These are phyloP conservation scores for Pseudococcus jackbeardsleyi DNA, from an alignment of 2,888 invertebrate genomes.

Conservation along the genomic window DNA sequence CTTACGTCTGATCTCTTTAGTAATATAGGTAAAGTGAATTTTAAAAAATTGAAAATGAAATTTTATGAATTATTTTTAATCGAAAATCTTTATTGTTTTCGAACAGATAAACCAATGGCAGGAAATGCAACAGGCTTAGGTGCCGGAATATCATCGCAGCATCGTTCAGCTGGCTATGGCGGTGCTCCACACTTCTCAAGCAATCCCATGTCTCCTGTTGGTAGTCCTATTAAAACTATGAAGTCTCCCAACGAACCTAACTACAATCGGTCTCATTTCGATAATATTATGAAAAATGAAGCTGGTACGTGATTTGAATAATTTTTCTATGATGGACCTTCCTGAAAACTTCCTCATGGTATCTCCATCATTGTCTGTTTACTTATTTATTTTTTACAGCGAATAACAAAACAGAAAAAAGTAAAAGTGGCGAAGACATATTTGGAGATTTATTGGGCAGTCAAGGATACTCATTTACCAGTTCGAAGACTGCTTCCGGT, in stretches of 20 bases:
- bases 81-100: slow-evolving; percentile 68
- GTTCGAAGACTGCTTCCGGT: slow-evolving; percentile 79
- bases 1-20: slow-evolving; percentile 80
- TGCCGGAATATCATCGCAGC: slow-evolving; percentile 69
- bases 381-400: slow-evolving; percentile 35
- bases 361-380: not conserved
- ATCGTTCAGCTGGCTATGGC: slow-evolving; percentile 68
- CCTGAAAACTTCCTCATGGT: not conserved
- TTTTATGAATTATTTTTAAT: slow-evolving; percentile 67
- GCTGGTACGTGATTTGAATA: slow-evolving; percentile 59
- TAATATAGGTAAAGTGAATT: slow-evolving; percentile 74
- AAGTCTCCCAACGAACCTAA: slow-evolving; percentile 72
- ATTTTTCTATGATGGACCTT: not conserved
- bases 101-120: slow-evolving; percentile 31
- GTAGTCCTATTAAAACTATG: slow-evolving; percentile 70
- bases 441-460: slow-evolving; percentile 93
- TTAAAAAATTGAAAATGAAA: not conserved
- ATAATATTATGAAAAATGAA: slow-evolving; percentile 71
- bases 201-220: slow-evolving; percentile 63
- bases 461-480: slow-evolving; percentile 85
- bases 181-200: slow-evolving; percentile 61
- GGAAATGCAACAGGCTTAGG: not conserved
- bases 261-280: slow-evolving; percentile 81
- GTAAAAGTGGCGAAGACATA: slow-evolving; percentile 74
- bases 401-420: slow-evolving; percentile 66